Conservation (phyloP, 92 coral and sea anemone genomes). For the Zoanthus solanderi region DNA sequence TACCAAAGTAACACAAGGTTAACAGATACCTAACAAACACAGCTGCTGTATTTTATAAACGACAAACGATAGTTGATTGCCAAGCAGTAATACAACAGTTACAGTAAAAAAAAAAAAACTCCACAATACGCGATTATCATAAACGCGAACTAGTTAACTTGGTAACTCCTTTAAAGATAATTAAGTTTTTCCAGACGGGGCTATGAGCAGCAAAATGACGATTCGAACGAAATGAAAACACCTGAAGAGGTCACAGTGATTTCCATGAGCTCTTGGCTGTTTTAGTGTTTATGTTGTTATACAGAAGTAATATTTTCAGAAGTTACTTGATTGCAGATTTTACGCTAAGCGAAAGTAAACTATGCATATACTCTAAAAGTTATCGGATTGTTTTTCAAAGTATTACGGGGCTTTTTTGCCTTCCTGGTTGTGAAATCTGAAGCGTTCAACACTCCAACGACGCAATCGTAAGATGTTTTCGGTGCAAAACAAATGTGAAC, state of each 20-base stretch:
- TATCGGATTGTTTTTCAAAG: not conserved
- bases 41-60: constrained; percentile 7
- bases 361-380: not conserved
- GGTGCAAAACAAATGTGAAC: constrained; percentile 48
- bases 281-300: not conserved
- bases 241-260: constrained; percentile 17
- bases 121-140: not conserved
- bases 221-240: not conserved
- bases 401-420: not conserved
- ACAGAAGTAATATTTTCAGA: not conserved
- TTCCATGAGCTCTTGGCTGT: constrained; percentile 1
- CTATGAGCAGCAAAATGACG: not conserved
- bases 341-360: not conserved
- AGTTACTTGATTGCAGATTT: not conserved
- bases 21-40: not conserved
- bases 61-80: not conserved
- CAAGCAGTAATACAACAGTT: not conserved
- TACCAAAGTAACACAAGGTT: not conserved
- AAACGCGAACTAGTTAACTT: not conserved
- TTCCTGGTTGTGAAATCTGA: not conserved
- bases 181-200: not conserved
- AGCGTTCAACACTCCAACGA: constrained; percentile 1
- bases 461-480: not conserved
- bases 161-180: not conserved
- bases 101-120: not conserved